Conservation (phyloP, 2,797 vertebrate species). For the Labeo calbasu region DNA sequence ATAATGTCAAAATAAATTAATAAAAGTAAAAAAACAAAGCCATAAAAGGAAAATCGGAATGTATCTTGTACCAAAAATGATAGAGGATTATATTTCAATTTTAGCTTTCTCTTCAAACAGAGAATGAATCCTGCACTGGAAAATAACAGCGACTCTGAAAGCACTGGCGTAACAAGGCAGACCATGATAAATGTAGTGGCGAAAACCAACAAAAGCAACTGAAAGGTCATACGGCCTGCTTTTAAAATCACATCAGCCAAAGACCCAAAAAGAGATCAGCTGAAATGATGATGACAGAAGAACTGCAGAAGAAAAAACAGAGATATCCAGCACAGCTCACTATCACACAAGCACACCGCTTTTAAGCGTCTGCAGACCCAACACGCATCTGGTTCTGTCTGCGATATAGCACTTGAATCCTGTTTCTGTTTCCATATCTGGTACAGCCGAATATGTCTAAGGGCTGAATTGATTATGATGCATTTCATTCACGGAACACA, state of each 20-base stretch:
- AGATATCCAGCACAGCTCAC: constrained; percentile 10
- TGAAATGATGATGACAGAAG: constrained; percentile 26
- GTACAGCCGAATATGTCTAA: not conserved
- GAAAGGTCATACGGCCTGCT: not conserved
- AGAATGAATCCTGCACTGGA: not conserved
- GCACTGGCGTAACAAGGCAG: not conserved
- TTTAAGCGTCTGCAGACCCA: not conserved
- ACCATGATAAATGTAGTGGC: not conserved
- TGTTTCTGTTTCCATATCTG: constrained; percentile 2
- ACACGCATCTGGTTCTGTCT: not conserved
- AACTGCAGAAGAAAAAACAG: not conserved
- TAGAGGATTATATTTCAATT: constrained; percentile 11
- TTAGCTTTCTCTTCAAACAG: not conserved
- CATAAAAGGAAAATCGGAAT: not conserved
- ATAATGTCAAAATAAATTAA: not conserved
- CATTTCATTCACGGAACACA: not conserved
- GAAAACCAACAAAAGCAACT: constrained; percentile 26
- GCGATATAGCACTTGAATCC: not conserved
- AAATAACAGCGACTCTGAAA: not conserved
- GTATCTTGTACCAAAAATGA: not conserved
- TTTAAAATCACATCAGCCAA: constrained; percentile 20
- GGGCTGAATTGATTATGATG: not conserved
- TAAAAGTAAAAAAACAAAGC: not conserved
- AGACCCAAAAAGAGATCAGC: constrained; percentile 7
- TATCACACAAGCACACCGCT: not conserved